phyloP scores from a whole-genome alignment of 1,140 invertebrate genomes.

The Euborellia annulipes region DNA sequence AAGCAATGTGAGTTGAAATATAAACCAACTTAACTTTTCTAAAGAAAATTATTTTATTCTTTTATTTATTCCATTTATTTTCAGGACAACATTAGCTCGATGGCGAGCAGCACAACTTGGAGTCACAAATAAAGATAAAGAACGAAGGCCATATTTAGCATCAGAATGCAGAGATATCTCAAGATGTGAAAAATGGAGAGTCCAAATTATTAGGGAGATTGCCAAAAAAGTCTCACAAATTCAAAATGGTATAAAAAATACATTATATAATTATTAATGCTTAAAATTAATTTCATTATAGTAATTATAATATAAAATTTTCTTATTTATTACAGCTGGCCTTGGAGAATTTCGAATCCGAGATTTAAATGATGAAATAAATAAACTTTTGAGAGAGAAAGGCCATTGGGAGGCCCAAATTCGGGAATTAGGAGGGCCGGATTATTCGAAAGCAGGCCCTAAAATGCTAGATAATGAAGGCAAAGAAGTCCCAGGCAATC shows the following conservation, averaged over 20 bases:
- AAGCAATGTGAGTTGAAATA: no score
- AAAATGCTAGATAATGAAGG: conserved; percentile 92
- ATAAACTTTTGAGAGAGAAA: conserved; percentile 88
- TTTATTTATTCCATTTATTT: no score
- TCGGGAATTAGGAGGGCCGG: conserved; percentile 83
- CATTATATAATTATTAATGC: neutral
- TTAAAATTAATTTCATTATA: neutral
- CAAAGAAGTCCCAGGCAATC: conserved; percentile 92
- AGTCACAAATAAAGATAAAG: conserved; percentile 54
- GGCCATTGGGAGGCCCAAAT: conserved; percentile 97
- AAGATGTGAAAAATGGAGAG: conserved; percentile 87
- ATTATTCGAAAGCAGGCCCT: conserved; percentile 83
- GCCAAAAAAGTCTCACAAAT: conserved; percentile 99
- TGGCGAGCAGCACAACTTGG: conserved; percentile 88
- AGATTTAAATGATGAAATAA: conserved; percentile 99
- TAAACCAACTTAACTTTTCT: no score
- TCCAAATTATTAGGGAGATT: conserved; percentile 93
- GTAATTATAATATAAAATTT: neutral
- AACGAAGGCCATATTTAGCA: conserved; percentile 79
- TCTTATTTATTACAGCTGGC: conserved; percentile 50
- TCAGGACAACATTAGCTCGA: conserved; percentile 84
- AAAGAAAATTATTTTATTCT: no score
- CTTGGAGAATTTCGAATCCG: conserved; percentile 94
- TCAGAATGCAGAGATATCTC: conserved; percentile 81
- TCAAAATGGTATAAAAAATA: conserved; percentile 60